These are phyloP conservation scores for Caenorhabditis sp. DNA, from an alignment of 2,888 invertebrate genomes.

Conservation along the genomic window DNA sequence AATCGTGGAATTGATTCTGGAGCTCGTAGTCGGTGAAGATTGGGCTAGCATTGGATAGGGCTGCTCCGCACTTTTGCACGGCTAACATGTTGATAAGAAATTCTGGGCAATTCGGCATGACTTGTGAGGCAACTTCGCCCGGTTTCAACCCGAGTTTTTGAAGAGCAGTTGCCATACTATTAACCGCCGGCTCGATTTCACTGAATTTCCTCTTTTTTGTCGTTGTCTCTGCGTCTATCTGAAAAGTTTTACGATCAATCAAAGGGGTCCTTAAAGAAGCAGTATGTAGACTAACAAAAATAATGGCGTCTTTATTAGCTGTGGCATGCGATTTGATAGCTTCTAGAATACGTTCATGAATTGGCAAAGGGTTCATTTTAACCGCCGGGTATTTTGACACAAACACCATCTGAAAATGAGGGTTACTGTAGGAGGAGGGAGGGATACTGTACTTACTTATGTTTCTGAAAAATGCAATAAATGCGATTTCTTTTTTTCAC, in stretches of 20 bases:
- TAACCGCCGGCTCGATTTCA: constrained; percentile 33
- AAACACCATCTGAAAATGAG: constrained; percentile 36
- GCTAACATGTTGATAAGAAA: constrained; percentile 50
- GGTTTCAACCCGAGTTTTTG: constrained; percentile 40
- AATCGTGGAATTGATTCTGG: constrained; percentile 50
- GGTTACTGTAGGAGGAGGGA: constrained; percentile 12
- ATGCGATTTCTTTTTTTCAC: neutral
- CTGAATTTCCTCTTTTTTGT: constrained; percentile 30
- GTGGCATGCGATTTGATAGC: constrained; percentile 18
- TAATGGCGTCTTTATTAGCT: constrained; percentile 30
- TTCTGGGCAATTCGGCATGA: constrained; percentile 48
- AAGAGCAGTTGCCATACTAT: constrained; percentile 28
- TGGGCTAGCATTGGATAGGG: constrained; percentile 61
- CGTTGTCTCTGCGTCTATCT: constrained; percentile 41
- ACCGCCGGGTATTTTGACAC: constrained; percentile 29
- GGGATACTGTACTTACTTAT: constrained; percentile 9
- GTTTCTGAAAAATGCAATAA: constrained; percentile 2
- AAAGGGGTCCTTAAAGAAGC: neutral
- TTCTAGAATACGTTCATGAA: constrained; percentile 31
- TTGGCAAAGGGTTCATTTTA: constrained; percentile 20
- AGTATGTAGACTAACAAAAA: constrained; percentile 24
- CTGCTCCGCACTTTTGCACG: constrained; percentile 56
- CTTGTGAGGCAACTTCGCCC: constrained; percentile 41
- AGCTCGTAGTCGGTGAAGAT: constrained; percentile 61
- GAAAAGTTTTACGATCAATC: constrained; percentile 2